Evolutionary conservation across 2,797 vertebrate species (phyloP), one percentile per base, ranked within the genome.

Genomic region (Rousettus madagascariensis): DNA sequence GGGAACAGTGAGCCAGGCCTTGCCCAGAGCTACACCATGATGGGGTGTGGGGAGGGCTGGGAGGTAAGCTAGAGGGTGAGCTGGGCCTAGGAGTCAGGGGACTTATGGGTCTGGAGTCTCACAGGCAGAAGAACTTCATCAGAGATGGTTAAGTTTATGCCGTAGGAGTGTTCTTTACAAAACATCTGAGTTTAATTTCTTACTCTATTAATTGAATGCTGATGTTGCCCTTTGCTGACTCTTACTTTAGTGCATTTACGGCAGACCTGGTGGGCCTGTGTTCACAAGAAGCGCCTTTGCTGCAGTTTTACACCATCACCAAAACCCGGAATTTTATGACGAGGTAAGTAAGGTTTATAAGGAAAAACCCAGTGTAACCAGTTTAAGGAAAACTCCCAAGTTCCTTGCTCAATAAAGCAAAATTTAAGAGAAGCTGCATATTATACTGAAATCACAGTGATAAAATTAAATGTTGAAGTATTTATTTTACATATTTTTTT

Each of bases 301-400:
- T 91, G 97, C 99, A 1, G 99, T 99, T 92, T 97, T 99, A 59
- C 99, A 99, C 98, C 99, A 99, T 97, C 99, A 99, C 75, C 99
- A 99, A 98, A 99, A 99, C 98, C 99, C 99, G 7, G 99, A 99
- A 97, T 99, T 99, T 98, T 99, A 99, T 86, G 99, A 99, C 84
- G 99, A 99, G 99, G 99, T 99, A 97, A 98, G 95, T n/a, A 80
- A 30, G 82, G 8, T 80, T 91, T 79, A 94, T 90, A 82, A 57
- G 63, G 91, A 61, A 77, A 55, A 96, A 69, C 20, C 38, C 53
- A 69, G 15, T 24, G 91, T 41, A 75, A 15, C 38, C 53, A 69
- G 15, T 24, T 92, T 36, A 75, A 15, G 83, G 20, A 19, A 84
- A 55, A 75, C 53, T 28, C 71, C n/a, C n/a, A 59, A 46, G 0